Base-by-base conservation (phyloP, 2,113 vertebrate species). In the Tachysurus fulvidraco region DNA sequence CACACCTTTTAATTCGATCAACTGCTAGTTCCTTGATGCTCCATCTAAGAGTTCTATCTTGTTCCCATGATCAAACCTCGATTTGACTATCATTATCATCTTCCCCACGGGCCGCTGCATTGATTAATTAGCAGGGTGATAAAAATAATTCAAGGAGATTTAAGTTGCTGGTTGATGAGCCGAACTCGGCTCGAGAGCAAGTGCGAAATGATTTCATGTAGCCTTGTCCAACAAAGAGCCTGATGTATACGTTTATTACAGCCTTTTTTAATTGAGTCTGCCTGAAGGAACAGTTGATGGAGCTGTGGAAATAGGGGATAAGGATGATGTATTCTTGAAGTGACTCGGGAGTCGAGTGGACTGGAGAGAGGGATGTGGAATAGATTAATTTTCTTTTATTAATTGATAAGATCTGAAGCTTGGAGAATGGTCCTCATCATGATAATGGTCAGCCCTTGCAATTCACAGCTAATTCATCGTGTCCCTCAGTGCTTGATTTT, bases 101-200 rank as follows among this genome's bases (percentile, higher is more conserved):
- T 88, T 83, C 81, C 57, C 60, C 44, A 64, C 41, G 73, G 57
- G 10, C 80, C 50, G 59, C 36, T 79, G 60, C 60, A 73, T 80
- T 83, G 62, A 86, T 83, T 83, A 83, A 79, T 83, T 83, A 83
- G 80, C 62, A 60, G 62, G 64, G 79, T 23, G 84, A 60, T 86
- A 60, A 86, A 86, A 86, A 88, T 86, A 83, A 69, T 57, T 85
- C 14, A 13, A 21, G 1, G 16, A n/a, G 50, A 85, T 81, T 88
- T 65, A 64, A 74, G 69, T 64, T 76, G 77, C 36, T 57, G 46
- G 77, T 81, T 44, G 65, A 64, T 88, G 83, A 81, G 77, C n/a
- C 83, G 12, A 78, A 30, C 41, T 30, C 16, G 9, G 64, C 44
- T 76, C 3, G 9, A 57, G 60, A 36, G 28, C 52, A 30, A 36